A percentile compares a stretch with the other conserved stretches of the same genome.
Conservation (phyloP, 2,113 vertebrate species). For the Origma solitaria region DNA sequence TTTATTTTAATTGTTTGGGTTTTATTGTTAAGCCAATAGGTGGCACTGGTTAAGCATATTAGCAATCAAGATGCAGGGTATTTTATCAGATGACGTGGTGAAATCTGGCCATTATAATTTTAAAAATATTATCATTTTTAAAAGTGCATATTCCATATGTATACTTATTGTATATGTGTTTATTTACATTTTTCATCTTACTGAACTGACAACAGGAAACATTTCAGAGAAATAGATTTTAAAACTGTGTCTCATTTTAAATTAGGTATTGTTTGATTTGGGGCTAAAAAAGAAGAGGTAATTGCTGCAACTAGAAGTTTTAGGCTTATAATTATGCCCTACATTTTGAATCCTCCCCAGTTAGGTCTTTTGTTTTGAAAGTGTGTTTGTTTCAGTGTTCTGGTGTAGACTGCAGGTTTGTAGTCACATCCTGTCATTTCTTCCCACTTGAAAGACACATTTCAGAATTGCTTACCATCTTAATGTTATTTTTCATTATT, state of each 20-base stretch:
- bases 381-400: neutral
- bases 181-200: neutral
- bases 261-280: neutral
- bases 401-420: neutral
- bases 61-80: neutral
- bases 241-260: neutral
- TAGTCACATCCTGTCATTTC: neutral
- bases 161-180: neutral
- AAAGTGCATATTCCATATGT: neutral
- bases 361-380: neutral
- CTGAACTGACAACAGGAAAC: neutral
- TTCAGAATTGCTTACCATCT: neutral
- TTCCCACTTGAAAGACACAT: neutral
- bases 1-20: neutral
- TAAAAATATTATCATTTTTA: neutral
- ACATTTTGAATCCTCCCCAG: neutral
- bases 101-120: neutral
- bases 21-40: slow-evolving; percentile 14
- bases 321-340: neutral
- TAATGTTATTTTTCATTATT: neutral
- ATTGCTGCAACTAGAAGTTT: neutral
- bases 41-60: slow-evolving; percentile 39
- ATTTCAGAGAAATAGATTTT: neutral
- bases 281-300: neutral
- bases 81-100: neutral